Evolutionary conservation across 2,113 vertebrate genomes (phyloP), one percentile per base, ranked within the genome.

Genomic region (Tauraco erythrolophus): DNA sequence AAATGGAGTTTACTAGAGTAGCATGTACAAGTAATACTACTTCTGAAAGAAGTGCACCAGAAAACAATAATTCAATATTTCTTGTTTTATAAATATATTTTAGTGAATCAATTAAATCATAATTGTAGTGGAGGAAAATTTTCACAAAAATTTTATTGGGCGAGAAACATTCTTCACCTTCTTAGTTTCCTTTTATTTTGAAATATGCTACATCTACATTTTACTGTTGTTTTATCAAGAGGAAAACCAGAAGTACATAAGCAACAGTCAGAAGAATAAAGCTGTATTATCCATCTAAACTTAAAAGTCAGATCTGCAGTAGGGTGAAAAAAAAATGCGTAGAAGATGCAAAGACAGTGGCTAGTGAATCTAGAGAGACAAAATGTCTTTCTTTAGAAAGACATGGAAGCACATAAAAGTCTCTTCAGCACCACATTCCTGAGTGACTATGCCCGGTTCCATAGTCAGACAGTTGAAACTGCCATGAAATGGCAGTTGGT

Each of bases 341-440:
- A 54, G 39, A 91, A 91, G 22, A 84, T 71, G 14, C 7, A 68
- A 83, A 86, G 35, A 53, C 35, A 50, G 31, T 6, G 10, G 27
- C 27, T 92, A 77, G 18, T 57, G 28, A 93, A 78, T 22, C 23
- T 35, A 81, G n/a, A 89, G 41, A 81, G 21, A 86, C 62, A 84
- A 84, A 81, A 83, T 62, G 28, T 51, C 60, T 81, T 62, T 78
- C 58, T 96, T 87, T 91, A 87, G 35, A 6, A 64, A 68, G 80
- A 54, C 15, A 61, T n/a, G 15, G 68, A 89, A 92, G 30, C 15
- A 56, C 57, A 61, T 72, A 82, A 33, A 90, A 66, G 25, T 84
- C 53, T 84, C 57, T 92, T 89, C 54, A 95, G 66, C 60, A 28
- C 30, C 46, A 69, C 83, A 89, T 89, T 92, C 90, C 76, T 86